phyloP scores from a whole-genome alignment of 2,797 vertebrate species.

The Valencia hispanica region DNA sequence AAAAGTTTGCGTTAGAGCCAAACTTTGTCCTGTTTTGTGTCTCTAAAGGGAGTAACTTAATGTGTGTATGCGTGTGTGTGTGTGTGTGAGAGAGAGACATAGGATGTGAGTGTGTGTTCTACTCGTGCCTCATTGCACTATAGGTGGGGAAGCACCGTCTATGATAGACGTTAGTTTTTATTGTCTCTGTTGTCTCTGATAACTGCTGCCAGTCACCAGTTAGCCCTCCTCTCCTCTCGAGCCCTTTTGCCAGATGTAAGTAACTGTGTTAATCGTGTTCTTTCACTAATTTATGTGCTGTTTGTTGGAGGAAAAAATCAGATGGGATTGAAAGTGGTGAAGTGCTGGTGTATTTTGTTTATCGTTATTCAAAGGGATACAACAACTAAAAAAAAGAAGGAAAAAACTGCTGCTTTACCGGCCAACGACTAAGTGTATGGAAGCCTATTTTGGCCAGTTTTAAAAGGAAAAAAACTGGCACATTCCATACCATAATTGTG shows the following conservation, averaged over 20 bases:
- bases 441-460: not conserved
- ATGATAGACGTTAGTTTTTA: constrained; percentile 77
- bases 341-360: constrained; percentile 67
- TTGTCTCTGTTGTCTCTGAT: constrained; percentile 75
- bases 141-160: constrained; percentile 64
- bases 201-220: constrained; percentile 69
- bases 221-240: constrained; percentile 44
- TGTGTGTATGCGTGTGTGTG: constrained; percentile 29
- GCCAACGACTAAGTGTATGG: constrained; percentile 45
- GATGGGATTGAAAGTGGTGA: constrained; percentile 57
- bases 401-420: constrained; percentile 35
- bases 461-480: not conserved
- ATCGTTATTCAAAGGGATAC: constrained; percentile 45
- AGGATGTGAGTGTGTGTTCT: constrained; percentile 55
- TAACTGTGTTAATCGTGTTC: constrained; percentile 79
- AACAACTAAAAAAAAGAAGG: not conserved
- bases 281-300: constrained; percentile 78
- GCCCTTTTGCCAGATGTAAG: constrained; percentile 75
- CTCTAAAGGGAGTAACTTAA: constrained; percentile 68
- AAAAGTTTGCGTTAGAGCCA: constrained; percentile 62
- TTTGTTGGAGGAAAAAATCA: constrained; percentile 67
- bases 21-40: constrained; percentile 76
- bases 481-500: not conserved
- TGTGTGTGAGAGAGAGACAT: constrained; percentile 13
- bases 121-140: constrained; percentile 71